Base-by-base conservation (phyloP, 2,797 vertebrate genomes). In the Siniperca obscura region DNA sequence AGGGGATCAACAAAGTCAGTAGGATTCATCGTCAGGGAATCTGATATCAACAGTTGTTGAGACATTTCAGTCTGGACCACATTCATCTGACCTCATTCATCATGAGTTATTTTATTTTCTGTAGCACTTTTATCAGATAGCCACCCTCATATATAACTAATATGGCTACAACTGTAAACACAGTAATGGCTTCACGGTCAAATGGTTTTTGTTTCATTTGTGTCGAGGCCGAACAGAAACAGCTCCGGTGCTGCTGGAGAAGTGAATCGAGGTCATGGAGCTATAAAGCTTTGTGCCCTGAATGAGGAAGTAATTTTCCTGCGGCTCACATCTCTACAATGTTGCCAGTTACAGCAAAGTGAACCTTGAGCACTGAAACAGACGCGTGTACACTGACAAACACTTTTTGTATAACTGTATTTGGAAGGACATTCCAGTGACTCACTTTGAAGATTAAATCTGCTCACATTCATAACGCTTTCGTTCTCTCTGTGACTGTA, bases 241-340 rank as follows among this genome's bases (percentile, higher is more conserved):
- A 0, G 19, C 17, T 64, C 76, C 55, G 57, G 6, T 6, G 27
- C 46, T 59, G 25, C 46, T 34, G 36, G 6, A 57, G 68, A 46
- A 73, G 42, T 55, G n/a, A 57, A 65, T 70, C 14, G 0, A 69
- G 73, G 62, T 78, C 52, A 56, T 0, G 5, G 7, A 48, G 73
- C 4, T 8, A 16, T 42, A 14, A 67, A 76, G 56, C 74, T 2
- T 22, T 46, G 12, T 21, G 10, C 16, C 13, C n/a, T 10, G n/a
- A 78, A 60, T 44, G 50, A 82, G 73, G 84, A 88, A 86, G 72
- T 59, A 36, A 14, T 68, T 67, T 73, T 7, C 52, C n/a, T 10
- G 52, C 1, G 0, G 10, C 69, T 64, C 66, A 59, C 30, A 8
- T 66, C 66, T 70, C 50, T 83, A 67, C 7, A 71, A 48, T 44